Base-by-base conservation (phyloP, 2,797 vertebrate genomes). In the Peromyscus aztecus region DNA sequence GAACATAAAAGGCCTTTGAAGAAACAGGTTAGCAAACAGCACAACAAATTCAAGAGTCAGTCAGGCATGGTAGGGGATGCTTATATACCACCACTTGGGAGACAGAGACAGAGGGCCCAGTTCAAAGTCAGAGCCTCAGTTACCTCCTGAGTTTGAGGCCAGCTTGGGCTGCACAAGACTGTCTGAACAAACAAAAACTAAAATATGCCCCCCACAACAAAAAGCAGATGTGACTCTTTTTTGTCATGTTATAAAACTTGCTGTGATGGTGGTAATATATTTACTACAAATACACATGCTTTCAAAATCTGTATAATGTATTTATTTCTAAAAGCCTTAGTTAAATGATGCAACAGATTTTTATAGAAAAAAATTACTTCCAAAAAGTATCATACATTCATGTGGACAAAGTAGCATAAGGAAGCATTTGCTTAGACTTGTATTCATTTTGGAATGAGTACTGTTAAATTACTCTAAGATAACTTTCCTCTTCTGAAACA, bases 321-420 rank as follows among this genome's bases (percentile, higher is more conserved):
- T 85, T 88, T 84, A 84, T 95, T 94, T 95, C 52, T 94, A 83
- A 43, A 88, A 82, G n/a, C 67, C 84, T 93, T 95, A 67, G 52
- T 78, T 97, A 86, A 97, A 91, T 90, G 65, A n/a, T 23, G 67
- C 94, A 98, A 88, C 90, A 97, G 95, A 96, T 97, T 98, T 90
- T 98, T 96, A 92, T 75, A 98, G 97, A 98, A 98, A 83, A n/a
- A 98, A 97, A 75, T 24, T 96, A 98, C 94, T 84, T 87, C 37
- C 46, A 0, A 65, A 93, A 43, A 89, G 93, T n/a, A 75, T 98
- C 91, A 14, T 86, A 59, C 71, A 40, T 95, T 97, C 95, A 97
- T 98, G 97, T 97, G 96, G 97, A 98, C 98, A 77, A 7, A 94
- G 59, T 86, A 90, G 43, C 80, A 89, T 77, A 29, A 12, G 73